A percentile compares a stretch with the other conserved stretches of the same genome.
Evolutionary conservation across 2,797 vertebrate genomes (phyloP).

Genomic region (Buceros bicornis): DNA sequence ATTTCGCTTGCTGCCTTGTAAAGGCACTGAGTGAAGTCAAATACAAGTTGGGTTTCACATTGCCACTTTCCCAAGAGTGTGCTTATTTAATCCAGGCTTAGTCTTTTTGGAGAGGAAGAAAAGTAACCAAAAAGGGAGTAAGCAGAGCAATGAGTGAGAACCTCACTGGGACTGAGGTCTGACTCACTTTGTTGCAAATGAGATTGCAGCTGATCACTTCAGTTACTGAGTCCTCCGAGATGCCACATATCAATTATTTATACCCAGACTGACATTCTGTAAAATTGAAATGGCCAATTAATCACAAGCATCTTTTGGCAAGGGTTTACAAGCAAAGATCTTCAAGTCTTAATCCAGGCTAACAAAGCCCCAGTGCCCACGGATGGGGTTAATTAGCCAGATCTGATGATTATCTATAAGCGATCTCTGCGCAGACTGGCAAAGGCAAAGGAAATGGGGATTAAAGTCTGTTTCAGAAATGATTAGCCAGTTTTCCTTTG

Average conservation of each 20-base stretch:
- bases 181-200: not conserved
- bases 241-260: not conserved
- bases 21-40: not conserved
- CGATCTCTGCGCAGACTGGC: not conserved
- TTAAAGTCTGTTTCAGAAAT: slow-evolving; percentile 1
- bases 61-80: not conserved
- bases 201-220: not conserved
- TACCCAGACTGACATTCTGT: not conserved
- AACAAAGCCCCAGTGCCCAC: not conserved
- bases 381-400: not conserved
- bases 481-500: not conserved
- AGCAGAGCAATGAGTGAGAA: not conserved
- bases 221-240: not conserved
- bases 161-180: not conserved
- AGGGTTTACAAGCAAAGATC: not conserved
- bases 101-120: not conserved
- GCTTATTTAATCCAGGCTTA: not conserved
- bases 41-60: not conserved
- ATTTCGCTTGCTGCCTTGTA: slow-evolving; percentile 18
- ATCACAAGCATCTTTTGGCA: not conserved
- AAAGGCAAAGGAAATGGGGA: not conserved
- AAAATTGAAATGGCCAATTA: slow-evolving; percentile 25
- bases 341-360: not conserved
- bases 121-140: not conserved
- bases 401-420: not conserved